Base-by-base conservation (phyloP, 2,113 vertebrate genomes). In the Misgurnus anguillicaudatus region DNA sequence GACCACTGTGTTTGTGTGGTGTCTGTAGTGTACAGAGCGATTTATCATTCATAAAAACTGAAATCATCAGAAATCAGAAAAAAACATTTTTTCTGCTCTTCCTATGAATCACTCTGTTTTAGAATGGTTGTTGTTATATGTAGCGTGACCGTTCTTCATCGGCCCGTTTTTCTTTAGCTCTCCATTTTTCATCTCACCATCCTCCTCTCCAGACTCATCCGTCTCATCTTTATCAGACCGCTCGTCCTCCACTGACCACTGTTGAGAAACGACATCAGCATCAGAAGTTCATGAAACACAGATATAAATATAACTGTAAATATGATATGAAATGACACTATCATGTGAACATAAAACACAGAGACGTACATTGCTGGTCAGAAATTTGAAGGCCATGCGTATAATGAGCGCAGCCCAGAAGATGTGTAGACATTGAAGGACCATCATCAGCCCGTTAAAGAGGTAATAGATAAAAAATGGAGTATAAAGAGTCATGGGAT, bases 381-480 rank as follows among this genome's bases (percentile, higher is more conserved):
- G 89, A 92, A 98, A 98, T 84, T 96, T 95, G 75, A 96, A 82
- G 75, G 96, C 96, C 89, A 98, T 96, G 42, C 95, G 94, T 79
- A 98, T 87, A 83, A 98, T 98, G 89, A 98, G 93, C 42, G 86
- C 39, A 10, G 96, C 97, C 97, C 97, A 99, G 92, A 99, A 99
- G 87, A 97, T 66, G 68, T 99, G 97, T 70, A 99, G 93, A 69
- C 90, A 89, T 87, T 97, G 97, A 13, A 99, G 92, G 67, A 93
- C 87, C 62, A 92, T 90, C 90, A 99, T 89, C 87, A 99, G 96
- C 65, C 86, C 87, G 3, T 99, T 98, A 89, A 98, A 98, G 89
- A 98, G 98, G 89, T 98, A 99, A 77, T 98, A 99, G 2, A 96
- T 96, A 0, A 99, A 98, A 88, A 99, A 99, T 0, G 97, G 88